These are phyloP conservation scores for Xylocopa sonorina DNA, from an alignment of 1,140 invertebrate genomes.

Conservation along the genomic window DNA sequence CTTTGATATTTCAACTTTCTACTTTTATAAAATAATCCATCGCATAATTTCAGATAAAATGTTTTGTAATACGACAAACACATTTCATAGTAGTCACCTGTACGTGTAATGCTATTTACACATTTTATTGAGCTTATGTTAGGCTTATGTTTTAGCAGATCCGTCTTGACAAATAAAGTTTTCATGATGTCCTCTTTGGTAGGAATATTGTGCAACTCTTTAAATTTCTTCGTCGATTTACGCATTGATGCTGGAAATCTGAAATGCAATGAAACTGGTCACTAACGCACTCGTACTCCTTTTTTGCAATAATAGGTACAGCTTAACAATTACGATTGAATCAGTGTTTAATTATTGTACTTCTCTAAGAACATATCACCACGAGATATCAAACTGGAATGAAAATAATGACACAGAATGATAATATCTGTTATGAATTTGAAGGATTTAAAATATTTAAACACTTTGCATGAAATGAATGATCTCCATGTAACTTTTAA, in stretches of 20 bases:
- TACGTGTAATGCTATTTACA: accelerated
- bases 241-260: not conserved
- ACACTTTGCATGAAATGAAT: too few species aligned
- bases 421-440: not conserved
- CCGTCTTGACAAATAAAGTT: conserved; percentile 73
- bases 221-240: conserved; percentile 64
- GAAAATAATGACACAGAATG: conserved; percentile 16
- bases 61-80: not conserved
- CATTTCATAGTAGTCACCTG: not conserved
- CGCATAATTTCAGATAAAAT: not conserved
- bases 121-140: accelerated
- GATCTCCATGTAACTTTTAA: too few species aligned
- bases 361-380: too few species aligned
- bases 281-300: too few species aligned
- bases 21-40: accelerated
- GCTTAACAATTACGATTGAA: too few species aligned
- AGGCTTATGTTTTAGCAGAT: not conserved
- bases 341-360: too few species aligned
- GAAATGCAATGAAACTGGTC: too few species aligned
- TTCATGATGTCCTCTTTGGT: conserved; percentile 75
- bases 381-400: too few species aligned
- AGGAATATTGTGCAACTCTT: conserved; percentile 68
- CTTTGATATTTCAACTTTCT: conserved; percentile 54
- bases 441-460: too few species aligned
- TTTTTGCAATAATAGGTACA: too few species aligned